Base-by-base conservation (phyloP, 2,797 vertebrate genomes). In the Lacerta bilineata region DNA sequence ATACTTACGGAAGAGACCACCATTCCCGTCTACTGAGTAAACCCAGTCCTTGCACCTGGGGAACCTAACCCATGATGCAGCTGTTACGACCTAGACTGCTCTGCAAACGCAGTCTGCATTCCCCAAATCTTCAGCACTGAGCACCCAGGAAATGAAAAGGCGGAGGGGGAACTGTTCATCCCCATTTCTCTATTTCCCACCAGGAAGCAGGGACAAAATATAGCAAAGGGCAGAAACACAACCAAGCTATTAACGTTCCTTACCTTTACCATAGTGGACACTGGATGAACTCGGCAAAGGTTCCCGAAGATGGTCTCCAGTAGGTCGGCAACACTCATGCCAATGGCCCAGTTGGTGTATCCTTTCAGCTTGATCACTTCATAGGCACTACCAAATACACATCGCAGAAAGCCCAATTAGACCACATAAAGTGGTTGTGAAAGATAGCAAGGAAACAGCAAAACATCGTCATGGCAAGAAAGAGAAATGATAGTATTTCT, bases 281-380 rank as follows among this genome's bases (percentile, higher is more conserved):
- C 98, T 0, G 99, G 98, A 88, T 99, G 99, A 90, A 99, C 93
- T 1, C 98, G 96, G 95, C 88, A 97, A 88, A 99, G 93, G 93
- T 99, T 99, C 96, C 98, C 99, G 86, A 98, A 72, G 29, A 99
- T 98, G 92, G 98, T 98, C 95, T 99, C 99, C 0, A 98, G 97
- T 80, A 99, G 97, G 85, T 99, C 98, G 2, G 98, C 98, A 90
- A 99, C 98, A 1, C 99, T 99, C 82, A 99, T 93, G 43, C 99
- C 99, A 84, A 99, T 99, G 91, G 99, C 98, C 98, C 99, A 99
- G 97, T 99, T 99, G 68, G 98, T 99, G 94, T 99, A 99, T 5
- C 99, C 99, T 95, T 99, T 99, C 59, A 99, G 98, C 93, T 93
- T 99, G 97, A 99, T 99, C 87, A 99, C 98, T 93, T 99, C 98